Base-by-base conservation (phyloP, 2,113 vertebrate species). In the Silurus meridionalis region DNA sequence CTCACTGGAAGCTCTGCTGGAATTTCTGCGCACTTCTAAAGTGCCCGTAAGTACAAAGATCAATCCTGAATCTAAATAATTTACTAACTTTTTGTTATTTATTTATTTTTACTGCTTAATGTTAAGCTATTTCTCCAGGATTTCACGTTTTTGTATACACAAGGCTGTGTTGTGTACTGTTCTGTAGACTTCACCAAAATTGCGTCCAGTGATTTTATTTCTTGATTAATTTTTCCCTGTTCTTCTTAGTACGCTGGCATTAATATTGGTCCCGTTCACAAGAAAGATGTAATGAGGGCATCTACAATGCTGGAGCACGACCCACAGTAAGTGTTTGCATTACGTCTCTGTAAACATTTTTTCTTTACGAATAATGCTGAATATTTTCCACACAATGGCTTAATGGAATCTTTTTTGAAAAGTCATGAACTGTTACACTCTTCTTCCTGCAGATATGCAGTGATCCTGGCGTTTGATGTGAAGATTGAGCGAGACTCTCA, bases 211-310 rank as follows among this genome's bases (percentile, higher is more conserved):
- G 11, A 57, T 15, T 53, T 3, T 8, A 74, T 52, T 75, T 77
- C 6, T 78, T 52, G 58, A 5, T 25, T 66, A 37, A 13, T 23
- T 74, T 55, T 55, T 21, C 69, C 46, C 71, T 17, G 79, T 37
- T 85, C 23, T 84, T 67, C 37, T 86, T 92, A 99, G 98, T 99
- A 99, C 82, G 96, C 98, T 58, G 98, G 98, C 83, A 99, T 99
- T 90, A 99, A 99, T 91, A 99, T 99, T n/a, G 98, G 98, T 9
- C 98, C 98, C 0, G 98, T 99, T 80, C 98, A 99, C 87, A 99
- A 97, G 94, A 99, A 95, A 87, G 98, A 99, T 0, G 97, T 99
- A 17, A 99, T 99, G 98, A 99, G 97, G 92, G 97, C 98, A 21
- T 99, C 98, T 0, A 91, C 98, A 11, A 99, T 99, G 98, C 58